phyloP scores from a whole-genome alignment of 2,797 vertebrate species.

The Oreochromis grahami region DNA sequence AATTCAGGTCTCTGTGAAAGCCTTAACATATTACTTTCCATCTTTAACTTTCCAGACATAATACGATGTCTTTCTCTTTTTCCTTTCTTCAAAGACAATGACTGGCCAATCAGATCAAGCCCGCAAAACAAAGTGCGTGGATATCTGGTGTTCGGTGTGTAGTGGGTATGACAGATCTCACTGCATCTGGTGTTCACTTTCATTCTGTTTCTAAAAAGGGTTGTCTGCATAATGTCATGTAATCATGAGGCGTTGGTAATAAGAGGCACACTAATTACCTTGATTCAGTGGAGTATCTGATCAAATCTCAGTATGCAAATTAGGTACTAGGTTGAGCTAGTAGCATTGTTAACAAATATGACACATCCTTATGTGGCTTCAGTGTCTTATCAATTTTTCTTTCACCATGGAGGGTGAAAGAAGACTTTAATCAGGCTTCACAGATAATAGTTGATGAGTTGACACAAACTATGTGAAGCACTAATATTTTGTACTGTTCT shows the following conservation, averaged over 20 bases:
- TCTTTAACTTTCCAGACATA: not conserved
- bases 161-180: not conserved
- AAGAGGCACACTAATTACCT: not conserved
- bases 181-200: not conserved
- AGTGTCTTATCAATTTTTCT: not conserved
- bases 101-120: not conserved
- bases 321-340: not conserved
- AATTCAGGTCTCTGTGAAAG: not conserved
- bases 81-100: accelerated
- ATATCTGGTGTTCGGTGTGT: not conserved
- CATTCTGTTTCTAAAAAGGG: not conserved
- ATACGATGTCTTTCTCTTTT: accelerated
- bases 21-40: not conserved
- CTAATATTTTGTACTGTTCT: not conserved
- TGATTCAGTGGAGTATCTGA: not conserved
- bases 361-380: not conserved
- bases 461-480: not conserved
- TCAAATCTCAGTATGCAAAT: not conserved
- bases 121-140: not conserved
- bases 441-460: not conserved
- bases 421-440: not conserved
- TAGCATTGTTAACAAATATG: not conserved
- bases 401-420: not conserved
- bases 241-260: not conserved
- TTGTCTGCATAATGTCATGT: not conserved